Evolutionary conservation across 2,888 invertebrate species (phyloP), one percentile per base, ranked within the genome.

Genomic region (Leucophenga montana): DNA sequence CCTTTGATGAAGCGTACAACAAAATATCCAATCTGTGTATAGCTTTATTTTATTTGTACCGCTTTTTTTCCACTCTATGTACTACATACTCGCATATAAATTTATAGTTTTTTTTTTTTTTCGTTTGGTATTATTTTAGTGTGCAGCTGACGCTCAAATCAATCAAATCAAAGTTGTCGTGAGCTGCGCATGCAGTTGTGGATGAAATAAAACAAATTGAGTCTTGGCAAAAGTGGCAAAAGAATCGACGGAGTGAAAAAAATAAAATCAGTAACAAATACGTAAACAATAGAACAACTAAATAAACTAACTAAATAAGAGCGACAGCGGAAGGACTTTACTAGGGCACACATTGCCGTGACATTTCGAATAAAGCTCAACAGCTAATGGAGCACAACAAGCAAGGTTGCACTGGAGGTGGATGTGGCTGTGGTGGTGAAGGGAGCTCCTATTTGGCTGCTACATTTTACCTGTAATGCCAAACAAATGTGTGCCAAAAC

Each of bases 241-340:
- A 53, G 33, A 13, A 31, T n/a, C 31, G 53, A 31, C 20, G n/a
- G 22, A 62, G 33, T 14, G 39, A 57, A 22, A 44, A 18, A 48
- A 27, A 62, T 46, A 62, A 22, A 46, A 62, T 9, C 22, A n/a
- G 20, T 16, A 46, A 20, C 62, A 46, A 62, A 62, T 46, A 20
- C 62, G 46, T 9, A 46, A 62, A 46, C 46, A 62, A 62, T 20
- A 20, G 18, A 14, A 46, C 20, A 62, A 61, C 44, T 44, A 62
- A 62, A 74, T 80, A 80, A 81, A 81, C 81, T 84, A 84, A 82
- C 81, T 81, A 81, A 81, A 81, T 84, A 81, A 81, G 80, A 78
- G 82, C 83, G 83, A 80, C 80, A 83, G 83, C 33, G 33, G 33
- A 33, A 33, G 33, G 33, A 33, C 39, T n/a, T n/a, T n/a, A n/a